Base-by-base conservation (phyloP, 1,140 invertebrate species). In the Lordiphosa stackelbergi region DNA sequence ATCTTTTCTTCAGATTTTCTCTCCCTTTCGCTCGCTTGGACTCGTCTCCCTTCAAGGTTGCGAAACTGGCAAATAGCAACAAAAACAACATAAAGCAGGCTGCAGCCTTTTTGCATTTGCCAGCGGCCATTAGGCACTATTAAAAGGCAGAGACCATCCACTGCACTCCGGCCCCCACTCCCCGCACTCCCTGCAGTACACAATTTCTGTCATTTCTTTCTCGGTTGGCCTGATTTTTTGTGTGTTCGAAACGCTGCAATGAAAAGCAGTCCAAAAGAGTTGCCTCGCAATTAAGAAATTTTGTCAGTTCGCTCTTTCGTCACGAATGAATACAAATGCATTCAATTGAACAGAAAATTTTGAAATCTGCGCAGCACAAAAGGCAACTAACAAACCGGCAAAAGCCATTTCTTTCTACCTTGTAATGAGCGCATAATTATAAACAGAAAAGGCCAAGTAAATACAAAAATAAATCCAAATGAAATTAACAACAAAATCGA, bases 241-340 rank as follows among this genome's bases (percentile, higher is more conserved):
- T 66, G 65, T 63, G 61, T 65, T 65, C 42, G 60, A 62, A 36
- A 35, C n/a, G 19, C 7, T 36, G 19, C 36, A 59, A 71, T 75
- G 72, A 69, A 83, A 81, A 71, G 59, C 62, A 59, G 59, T 66
- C 63, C 63, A 41, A 58, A 66, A 66, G 43, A 58, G 64, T 66
- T 47, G 70, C 69, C 62, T 68, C 58, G 75, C 75, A 81, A 81
- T 81, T 81, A 81, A 81, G 75, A 81, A 72, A 81, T 31, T 81
- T 81, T 75, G 75, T 79, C 75, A 79, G 74, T 79, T 54, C 52
- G 62, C 56, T 36, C 19, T 41, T 19, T 71, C 59, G 64, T 64
- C 55, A 71, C 65, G 69, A 81, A 70, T 66, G 57, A 73, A 79
- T 62, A 79, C 74, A 69, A 78, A 79, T 66, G 74, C 74, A 69